These are phyloP conservation scores for Oncopodura yosiiana DNA, from an alignment of 1,140 invertebrate species.

Conservation along the genomic window DNA sequence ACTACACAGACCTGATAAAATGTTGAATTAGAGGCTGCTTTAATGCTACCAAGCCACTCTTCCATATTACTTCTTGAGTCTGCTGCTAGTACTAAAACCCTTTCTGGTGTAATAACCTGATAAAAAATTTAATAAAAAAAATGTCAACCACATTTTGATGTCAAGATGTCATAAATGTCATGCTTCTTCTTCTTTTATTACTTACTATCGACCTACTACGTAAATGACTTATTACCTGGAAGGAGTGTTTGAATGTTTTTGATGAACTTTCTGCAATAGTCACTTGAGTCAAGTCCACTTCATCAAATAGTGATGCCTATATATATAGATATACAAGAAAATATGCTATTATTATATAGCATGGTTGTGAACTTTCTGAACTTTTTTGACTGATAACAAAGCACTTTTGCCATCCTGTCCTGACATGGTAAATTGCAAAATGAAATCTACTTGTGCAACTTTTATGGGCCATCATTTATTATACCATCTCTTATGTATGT, in stretches of 20 bases:
- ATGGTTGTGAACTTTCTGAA: too few species aligned
- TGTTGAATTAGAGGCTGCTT: conserved; percentile 59
- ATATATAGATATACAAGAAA: conserved; percentile 40
- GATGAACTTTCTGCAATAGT: conserved; percentile 75
- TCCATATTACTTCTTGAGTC: conserved; percentile 78
- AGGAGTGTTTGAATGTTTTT: conserved; percentile 76
- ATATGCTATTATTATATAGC: too few species aligned
- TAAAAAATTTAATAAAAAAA: conserved; percentile 33
- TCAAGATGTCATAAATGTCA: neutral
- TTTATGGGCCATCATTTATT: too few species aligned
- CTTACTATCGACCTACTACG: neutral
- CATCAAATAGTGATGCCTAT: conserved; percentile 76
- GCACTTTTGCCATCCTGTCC: too few species aligned
- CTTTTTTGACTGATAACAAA: too few species aligned
- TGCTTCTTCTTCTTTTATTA: neutral
- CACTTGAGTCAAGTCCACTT: conserved; percentile 69
- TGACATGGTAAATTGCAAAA: too few species aligned
- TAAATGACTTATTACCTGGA: conserved; percentile 54
- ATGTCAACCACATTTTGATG: neutral
- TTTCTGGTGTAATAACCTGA: conserved; percentile 75
- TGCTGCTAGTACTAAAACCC: conserved; percentile 69
- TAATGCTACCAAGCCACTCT: conserved; percentile 70
- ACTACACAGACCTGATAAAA: conserved; percentile 47
- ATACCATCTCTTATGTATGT: too few species aligned
- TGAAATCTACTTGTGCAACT: too few species aligned